Percentiles rank a stretch among this genome's conserved stretches.
Conservation (phyloP, 2,888 invertebrate species). For the Folsomia manolachei region DNA sequence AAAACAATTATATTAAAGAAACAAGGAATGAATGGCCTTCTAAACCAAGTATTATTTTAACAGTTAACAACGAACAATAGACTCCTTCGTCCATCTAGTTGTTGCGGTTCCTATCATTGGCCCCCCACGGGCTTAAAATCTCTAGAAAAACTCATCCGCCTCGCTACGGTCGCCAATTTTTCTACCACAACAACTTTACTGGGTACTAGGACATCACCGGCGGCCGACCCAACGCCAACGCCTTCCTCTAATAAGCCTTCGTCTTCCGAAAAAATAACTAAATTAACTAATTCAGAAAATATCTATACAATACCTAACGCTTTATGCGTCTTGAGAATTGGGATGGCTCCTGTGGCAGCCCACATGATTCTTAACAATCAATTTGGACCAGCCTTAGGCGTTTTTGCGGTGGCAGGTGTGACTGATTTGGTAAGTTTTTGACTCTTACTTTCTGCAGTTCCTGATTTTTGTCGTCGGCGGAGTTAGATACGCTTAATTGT, state of each 20-base stretch:
- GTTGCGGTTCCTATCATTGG: too few relatives aligned
- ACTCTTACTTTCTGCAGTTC: too few relatives aligned
- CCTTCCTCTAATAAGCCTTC: neutral
- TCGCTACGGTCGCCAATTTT: too few relatives aligned
- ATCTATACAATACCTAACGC: slow-evolving; percentile 91
- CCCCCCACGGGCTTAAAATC: too few relatives aligned
- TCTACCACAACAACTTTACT: too few relatives aligned
- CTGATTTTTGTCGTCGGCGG: neutral
- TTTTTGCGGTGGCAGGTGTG: slow-evolving; percentile 81
- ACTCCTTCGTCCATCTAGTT: too few relatives aligned
- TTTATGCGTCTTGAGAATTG: slow-evolving; percentile 79
- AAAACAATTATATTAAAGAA: too few relatives aligned
- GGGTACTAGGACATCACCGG: neutral
- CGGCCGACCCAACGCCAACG: neutral
- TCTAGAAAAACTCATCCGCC: too few relatives aligned
- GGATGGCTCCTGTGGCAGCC: slow-evolving; percentile 82
- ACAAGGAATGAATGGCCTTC: too few relatives aligned
- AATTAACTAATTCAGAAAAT: slow-evolving; percentile 67
- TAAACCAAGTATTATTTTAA: too few relatives aligned
- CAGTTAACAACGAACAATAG: too few relatives aligned
- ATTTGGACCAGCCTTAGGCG: slow-evolving; percentile 72
- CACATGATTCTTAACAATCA: slow-evolving; percentile 80
- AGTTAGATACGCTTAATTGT: neutral
- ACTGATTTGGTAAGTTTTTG: slow-evolving; percentile 83
- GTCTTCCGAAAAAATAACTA: neutral